Percentiles rank a stretch among this genome's conserved stretches.
phyloP scores from a whole-genome alignment of 2,888 invertebrate genomes.

The Synanthedon vespiformis region DNA sequence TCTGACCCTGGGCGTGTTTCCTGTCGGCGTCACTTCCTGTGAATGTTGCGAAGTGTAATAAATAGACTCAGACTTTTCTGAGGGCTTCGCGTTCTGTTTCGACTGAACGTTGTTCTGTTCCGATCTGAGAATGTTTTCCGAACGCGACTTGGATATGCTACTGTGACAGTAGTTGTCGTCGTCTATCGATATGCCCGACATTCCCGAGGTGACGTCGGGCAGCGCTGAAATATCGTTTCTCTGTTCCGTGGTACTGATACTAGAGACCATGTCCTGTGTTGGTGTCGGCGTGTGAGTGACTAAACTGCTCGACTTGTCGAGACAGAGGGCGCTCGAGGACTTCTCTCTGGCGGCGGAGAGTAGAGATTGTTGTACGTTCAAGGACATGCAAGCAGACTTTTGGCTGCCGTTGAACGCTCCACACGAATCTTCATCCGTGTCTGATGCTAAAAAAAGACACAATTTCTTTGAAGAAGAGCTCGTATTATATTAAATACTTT shows the following conservation, averaged over 20 bases:
- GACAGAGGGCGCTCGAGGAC: slow-evolving; percentile 59
- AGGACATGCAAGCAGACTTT: slow-evolving; percentile 58
- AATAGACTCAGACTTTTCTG: slow-evolving; percentile 58
- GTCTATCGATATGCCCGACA: slow-evolving; percentile 64
- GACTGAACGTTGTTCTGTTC: slow-evolving; percentile 42
- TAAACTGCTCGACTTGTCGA: slow-evolving; percentile 59
- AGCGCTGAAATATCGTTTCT: slow-evolving; percentile 55
- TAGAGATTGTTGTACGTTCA: slow-evolving; percentile 54
- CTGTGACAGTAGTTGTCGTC: slow-evolving; percentile 59
- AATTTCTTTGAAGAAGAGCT: background rate
- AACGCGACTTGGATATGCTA: slow-evolving; percentile 61
- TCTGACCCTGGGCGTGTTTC: slow-evolving; percentile 37
- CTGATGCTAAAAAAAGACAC: slow-evolving; percentile 30
- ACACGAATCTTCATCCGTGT: slow-evolving; percentile 64
- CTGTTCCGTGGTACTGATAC: slow-evolving; percentile 62
- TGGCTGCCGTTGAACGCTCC: slow-evolving; percentile 62
- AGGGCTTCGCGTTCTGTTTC: slow-evolving; percentile 32
- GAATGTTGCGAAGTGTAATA: slow-evolving; percentile 65
- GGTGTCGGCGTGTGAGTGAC: slow-evolving; percentile 65
- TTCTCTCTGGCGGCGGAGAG: slow-evolving; percentile 54
- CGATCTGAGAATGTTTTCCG: slow-evolving; percentile 58
- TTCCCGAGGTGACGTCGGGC: slow-evolving; percentile 59
- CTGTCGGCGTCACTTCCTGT: slow-evolving; percentile 54
- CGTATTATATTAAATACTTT: background rate
- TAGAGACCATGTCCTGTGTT: slow-evolving; percentile 67